Evolutionary conservation across 2,113 vertebrate species (phyloP).

Genomic region (Xenopus tropicalis): DNA sequence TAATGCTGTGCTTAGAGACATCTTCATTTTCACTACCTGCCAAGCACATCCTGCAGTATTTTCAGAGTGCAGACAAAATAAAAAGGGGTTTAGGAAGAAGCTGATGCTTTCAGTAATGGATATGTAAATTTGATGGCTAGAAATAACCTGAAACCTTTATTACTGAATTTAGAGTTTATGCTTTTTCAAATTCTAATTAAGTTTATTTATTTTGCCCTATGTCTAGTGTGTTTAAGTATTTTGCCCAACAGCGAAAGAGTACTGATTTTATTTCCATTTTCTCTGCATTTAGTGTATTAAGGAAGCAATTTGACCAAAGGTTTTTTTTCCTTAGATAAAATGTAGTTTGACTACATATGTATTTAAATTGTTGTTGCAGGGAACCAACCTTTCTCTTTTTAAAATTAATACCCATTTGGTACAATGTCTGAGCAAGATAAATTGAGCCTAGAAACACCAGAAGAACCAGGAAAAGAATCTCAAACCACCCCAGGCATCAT

Average conservation of each 20-base stretch:
- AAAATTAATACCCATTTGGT: constrained; percentile 63
- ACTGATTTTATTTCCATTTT: neutral
- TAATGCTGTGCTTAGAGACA: constrained; percentile 30
- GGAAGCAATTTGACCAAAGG: constrained; percentile 18
- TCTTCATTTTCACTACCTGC: constrained; percentile 49
- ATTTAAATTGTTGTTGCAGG: constrained; percentile 54
- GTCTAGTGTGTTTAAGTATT: neutral
- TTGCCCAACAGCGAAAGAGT: neutral
- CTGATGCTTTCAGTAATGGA: constrained; percentile 53
- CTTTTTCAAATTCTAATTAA: constrained; percentile 45
- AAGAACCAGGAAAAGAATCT: constrained; percentile 57
- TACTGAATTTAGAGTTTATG: constrained; percentile 47
- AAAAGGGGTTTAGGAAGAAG: constrained; percentile 41
- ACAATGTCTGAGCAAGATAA: constrained; percentile 72
- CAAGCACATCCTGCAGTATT: constrained; percentile 42
- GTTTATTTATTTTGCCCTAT: neutral
- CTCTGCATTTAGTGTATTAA: constrained; percentile 26
- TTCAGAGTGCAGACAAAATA: constrained; percentile 14
- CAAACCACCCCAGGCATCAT: constrained; percentile 51
- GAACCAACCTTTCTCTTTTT: constrained; percentile 51
- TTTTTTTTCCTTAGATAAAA: neutral
- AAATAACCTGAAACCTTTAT: constrained; percentile 47
- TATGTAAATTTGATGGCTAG: constrained; percentile 52
- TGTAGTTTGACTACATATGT: neutral
- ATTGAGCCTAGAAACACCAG: too few species aligned